Evolutionary conservation across 1,140 invertebrate genomes (phyloP), one percentile per base, ranked within the genome.

Genomic region (Phymorhynchus buccinoides): DNA sequence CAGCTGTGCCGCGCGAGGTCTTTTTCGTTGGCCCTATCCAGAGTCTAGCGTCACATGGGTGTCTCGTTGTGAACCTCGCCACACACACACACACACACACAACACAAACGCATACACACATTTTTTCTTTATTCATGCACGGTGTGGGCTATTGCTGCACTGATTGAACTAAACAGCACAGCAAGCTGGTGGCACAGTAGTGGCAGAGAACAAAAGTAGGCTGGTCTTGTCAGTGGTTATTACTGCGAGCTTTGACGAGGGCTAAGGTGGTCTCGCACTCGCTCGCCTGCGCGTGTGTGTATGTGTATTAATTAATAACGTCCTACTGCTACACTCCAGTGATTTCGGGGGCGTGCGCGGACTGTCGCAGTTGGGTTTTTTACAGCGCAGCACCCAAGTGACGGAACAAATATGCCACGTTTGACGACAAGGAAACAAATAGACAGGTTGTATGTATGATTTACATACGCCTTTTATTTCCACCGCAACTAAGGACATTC

Each of bases 31-130:
- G 48, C 0, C 48, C 48, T 18, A 62, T 0, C 22, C 1, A 9
- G n/a, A 62, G 56, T 62, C 4, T 16, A 62, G 56, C 56, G 56
- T 62, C 56, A 27, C 2, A 27, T 1, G 56, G n/a, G n/a, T 1
- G 12, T 1, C 12, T 1, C 56, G 44, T 62, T 27, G 56, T 62
- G 56, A 27, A 62, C 48, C 22, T 22, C 56, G 56, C 22, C 56
- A 62, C 56, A 62, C 56, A 62, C 56, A 62, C 56, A 62, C 56
- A 62, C 56, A 62, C 7, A 62, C 56, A 62, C 56, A 27, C n/a
- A n/a, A 52, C 56, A 62, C 56, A 6, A 62, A 6, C 2, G 56
- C 48, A 52, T 52, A 1, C 56, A 62, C 14, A 27, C 18, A 62
- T 16, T 62, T 62, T 62, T 14, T 16, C 22, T 22, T 18, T 48